Evolutionary conservation across 2,888 invertebrate genomes (phyloP).

Genomic region (Clanis bilineata): DNA sequence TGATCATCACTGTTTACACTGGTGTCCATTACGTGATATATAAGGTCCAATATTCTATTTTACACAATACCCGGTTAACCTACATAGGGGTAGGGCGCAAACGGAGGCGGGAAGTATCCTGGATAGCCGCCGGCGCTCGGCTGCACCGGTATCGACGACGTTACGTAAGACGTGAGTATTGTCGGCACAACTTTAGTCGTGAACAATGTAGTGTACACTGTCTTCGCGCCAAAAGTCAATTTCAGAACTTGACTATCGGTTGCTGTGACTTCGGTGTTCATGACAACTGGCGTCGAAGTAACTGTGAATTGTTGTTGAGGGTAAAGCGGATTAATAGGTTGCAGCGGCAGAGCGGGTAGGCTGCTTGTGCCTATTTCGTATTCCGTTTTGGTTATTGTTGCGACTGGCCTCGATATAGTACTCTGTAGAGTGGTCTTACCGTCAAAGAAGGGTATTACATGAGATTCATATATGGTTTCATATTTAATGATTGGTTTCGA

Average conservation of each 20-base stretch:
- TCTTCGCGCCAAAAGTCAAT: slow-evolving; percentile 95
- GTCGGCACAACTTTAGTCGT: slow-evolving; percentile 92
- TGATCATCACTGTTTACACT: slow-evolving; percentile 53
- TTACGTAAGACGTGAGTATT: slow-evolving; percentile 90
- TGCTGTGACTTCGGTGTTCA: slow-evolving; percentile 89
- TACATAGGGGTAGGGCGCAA: slow-evolving; percentile 88
- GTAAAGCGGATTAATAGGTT: slow-evolving; percentile 81
- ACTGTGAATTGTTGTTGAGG: slow-evolving; percentile 87
- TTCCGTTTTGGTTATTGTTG: slow-evolving; percentile 90
- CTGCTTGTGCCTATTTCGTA: slow-evolving; percentile 90
- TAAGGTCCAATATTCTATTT: slow-evolving; percentile 33
- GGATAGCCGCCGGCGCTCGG: slow-evolving; percentile 87
- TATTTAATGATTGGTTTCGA: slow-evolving; percentile 89
- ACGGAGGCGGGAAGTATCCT: slow-evolving; percentile 90
- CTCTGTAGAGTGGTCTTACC: slow-evolving; percentile 89
- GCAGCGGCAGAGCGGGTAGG: slow-evolving; percentile 81
- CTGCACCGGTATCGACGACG: slow-evolving; percentile 89
- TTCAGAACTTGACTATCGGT: slow-evolving; percentile 92
- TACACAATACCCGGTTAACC: slow-evolving; percentile 60
- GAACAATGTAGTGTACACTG: slow-evolving; percentile 92
- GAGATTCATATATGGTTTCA: slow-evolving; percentile 91
- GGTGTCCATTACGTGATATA: slow-evolving; percentile 37
- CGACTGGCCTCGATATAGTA: slow-evolving; percentile 90
- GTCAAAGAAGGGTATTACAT: slow-evolving; percentile 89
- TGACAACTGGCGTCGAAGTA: slow-evolving; percentile 90